Conservation (phyloP, 2,888 invertebrate species). For the Orthonevra nobilis region DNA sequence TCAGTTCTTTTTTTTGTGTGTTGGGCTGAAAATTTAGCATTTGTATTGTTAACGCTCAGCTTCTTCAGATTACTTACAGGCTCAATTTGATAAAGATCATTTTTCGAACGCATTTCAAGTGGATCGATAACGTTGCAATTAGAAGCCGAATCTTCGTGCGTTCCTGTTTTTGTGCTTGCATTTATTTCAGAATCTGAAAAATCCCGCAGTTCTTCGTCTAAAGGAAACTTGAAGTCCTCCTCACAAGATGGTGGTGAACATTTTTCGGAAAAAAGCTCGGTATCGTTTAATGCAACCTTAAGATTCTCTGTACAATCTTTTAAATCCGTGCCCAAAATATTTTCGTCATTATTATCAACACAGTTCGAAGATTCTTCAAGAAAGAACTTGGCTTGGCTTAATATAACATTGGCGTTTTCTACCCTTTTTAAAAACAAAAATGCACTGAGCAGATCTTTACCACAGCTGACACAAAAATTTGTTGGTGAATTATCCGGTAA, state of each 20-base stretch:
- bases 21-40: neutral
- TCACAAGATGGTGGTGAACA: neutral
- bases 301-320: neutral
- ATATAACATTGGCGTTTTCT: slow-evolving; percentile 34
- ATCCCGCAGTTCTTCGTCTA: no score
- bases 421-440: slow-evolving; percentile 48
- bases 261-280: neutral
- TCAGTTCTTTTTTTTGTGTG: neutral
- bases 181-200: no score
- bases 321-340: neutral
- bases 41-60: neutral
- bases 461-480: slow-evolving; percentile 44
- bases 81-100: no score
- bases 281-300: neutral
- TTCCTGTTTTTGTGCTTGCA: no score
- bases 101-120: neutral
- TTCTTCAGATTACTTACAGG: no score
- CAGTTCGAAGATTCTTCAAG: neutral
- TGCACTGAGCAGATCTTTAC: slow-evolving; percentile 43
- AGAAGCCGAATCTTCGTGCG: no score
- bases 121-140: no score
- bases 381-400: no score
- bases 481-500: slow-evolving; percentile 6
- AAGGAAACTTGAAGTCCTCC: no score
- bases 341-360: neutral